A percentile compares a stretch with the other conserved stretches of the same genome.
These are phyloP conservation scores for Eudyptes chrysolophus DNA, from an alignment of 2,113 vertebrate genomes.

Conservation along the genomic window DNA sequence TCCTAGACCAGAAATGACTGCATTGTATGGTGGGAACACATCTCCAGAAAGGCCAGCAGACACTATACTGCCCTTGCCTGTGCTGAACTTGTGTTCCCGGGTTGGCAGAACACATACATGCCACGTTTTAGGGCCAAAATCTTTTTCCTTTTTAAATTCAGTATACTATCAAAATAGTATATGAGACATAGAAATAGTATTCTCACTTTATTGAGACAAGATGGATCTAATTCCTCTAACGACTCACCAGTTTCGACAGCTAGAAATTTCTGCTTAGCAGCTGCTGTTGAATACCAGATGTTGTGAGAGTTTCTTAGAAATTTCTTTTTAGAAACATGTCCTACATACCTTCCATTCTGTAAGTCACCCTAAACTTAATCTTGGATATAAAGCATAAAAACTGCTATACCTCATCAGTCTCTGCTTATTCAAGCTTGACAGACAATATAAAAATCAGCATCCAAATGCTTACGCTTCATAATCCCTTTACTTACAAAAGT, in stretches of 20 bases:
- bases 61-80: neutral
- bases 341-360: neutral
- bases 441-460: slow-evolving; percentile 20
- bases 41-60: neutral
- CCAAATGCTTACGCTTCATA: neutral
- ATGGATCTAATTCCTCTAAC: neutral
- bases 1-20: neutral
- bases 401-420: neutral
- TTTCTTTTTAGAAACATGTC: neutral
- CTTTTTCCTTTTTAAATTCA: neutral
- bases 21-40: neutral
- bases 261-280: neutral
- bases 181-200: neutral
- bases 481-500: slow-evolving; percentile 4
- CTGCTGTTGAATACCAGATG: neutral
- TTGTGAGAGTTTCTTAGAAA: neutral
- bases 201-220: neutral
- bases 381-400: neutral
- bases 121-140: neutral
- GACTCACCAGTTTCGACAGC: neutral
- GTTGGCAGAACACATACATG: neutral
- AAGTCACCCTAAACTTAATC: neutral
- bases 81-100: neutral
- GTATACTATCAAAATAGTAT: neutral
- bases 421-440: neutral